Evolutionary conservation across 2,113 vertebrate species (phyloP).

Genomic region (Brevimyrus niger): DNA sequence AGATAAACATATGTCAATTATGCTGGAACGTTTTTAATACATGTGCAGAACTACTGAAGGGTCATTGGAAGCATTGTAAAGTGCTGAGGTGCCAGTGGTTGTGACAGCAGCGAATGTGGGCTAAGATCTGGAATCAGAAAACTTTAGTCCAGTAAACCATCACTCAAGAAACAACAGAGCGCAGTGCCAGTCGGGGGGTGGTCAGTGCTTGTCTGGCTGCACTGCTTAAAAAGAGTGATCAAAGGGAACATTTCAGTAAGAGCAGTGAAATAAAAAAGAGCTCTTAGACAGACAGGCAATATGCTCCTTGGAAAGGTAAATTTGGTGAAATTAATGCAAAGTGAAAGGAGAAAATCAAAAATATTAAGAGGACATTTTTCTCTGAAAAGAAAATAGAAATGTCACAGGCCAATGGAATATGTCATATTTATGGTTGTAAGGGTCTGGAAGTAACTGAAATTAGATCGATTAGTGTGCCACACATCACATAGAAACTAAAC

Average conservation of each 20-base stretch:
- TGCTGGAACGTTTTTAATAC: background rate
- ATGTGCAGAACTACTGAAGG: background rate
- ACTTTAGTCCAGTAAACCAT: background rate
- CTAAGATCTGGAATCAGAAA: background rate
- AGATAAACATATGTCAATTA: background rate
- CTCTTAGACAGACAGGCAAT: background rate
- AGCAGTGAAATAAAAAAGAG: background rate
- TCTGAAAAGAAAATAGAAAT: background rate
- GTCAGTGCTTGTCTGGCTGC: background rate
- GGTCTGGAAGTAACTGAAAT: background rate
- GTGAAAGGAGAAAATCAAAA: background rate
- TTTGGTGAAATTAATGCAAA: background rate
- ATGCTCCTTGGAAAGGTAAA: background rate
- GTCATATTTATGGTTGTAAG: background rate
- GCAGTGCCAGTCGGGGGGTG: background rate
- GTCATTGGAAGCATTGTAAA: background rate
- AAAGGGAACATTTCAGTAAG: background rate
- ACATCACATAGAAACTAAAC: background rate
- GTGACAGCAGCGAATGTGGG: background rate
- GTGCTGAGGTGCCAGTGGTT: background rate
- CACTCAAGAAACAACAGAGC: background rate
- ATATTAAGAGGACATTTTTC: background rate
- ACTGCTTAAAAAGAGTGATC: background rate
- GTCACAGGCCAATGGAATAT: background rate
- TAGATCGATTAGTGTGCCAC: background rate